Base-by-base conservation (phyloP, 2,113 vertebrate species). In the Microcebus murinus region DNA sequence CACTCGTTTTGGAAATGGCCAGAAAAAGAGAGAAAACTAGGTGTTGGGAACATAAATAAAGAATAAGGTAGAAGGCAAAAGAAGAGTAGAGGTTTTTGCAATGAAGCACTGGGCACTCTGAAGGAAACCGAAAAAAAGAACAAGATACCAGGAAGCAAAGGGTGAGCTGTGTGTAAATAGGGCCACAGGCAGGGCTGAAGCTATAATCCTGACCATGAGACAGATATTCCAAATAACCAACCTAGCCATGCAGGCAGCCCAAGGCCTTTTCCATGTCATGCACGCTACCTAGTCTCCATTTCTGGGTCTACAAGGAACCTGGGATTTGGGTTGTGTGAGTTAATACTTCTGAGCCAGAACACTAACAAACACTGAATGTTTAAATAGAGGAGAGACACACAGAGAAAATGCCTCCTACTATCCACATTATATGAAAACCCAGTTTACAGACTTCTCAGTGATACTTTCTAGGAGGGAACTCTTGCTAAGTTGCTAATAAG, bases 221-320 rank as follows among this genome's bases (percentile, higher is more conserved):
- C 52, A 93, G 27, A 79, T 63, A 89, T 81, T 91, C 92, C 65
- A 67, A 79, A 90, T 70, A 91, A 74, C 39, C 74, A 61, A 76
- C 84, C 71, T 85, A 84, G 34, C 63, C 70, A 81, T 59, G 21
- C 84, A 92, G 21, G 48, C 67, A 90, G 52, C 29, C 68, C 74
- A 96, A 76, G 39, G 21, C 15, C 34, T 89, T 90, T 89, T 76
- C 83, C 29, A 55, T 71, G 55, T 67, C 20, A 39, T 9, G 2
- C 34, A 74, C 77, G 67, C 79, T 93, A 97, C 86, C 87, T 45
- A 79, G 27, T 63, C 85, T 86, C 25, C 29, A 61, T 94, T 94
- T 85, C 57, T 91, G 15, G 87, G 36, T 27, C 45, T 29, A 52
- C 36, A 31, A 25, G 25, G 63, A 15, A 85, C 3, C 23, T 70